Evolutionary conservation across 2,888 invertebrate genomes (phyloP).

Genomic region (Agrochola litura): DNA sequence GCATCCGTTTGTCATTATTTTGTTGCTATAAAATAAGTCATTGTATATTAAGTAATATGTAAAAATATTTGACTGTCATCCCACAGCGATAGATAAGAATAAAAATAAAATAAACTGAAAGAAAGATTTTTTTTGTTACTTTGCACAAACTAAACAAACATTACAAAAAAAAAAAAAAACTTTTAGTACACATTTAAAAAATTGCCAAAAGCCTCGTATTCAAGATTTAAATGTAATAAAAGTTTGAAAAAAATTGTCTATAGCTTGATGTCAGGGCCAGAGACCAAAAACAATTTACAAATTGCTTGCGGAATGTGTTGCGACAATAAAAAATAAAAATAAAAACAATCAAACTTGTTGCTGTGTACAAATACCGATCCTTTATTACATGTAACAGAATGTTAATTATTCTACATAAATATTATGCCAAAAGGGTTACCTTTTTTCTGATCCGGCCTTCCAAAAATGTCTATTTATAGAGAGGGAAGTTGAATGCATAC

Average conservation of each 20-base stretch:
- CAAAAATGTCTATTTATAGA: conserved; percentile 9
- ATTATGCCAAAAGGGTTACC: background rate
- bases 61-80: background rate
- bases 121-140: too few species aligned
- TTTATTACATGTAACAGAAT: background rate
- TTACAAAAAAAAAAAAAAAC: too few species aligned
- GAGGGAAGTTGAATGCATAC: conserved; percentile 22
- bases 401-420: background rate
- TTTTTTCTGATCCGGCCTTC: background rate
- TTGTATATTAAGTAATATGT: background rate
- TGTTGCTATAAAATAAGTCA: too few species aligned
- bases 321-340: too few species aligned
- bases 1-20: background rate
- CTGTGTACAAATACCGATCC: background rate
- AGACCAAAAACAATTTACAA: too few species aligned
- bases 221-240: too few species aligned
- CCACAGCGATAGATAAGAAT: background rate
- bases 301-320: too few species aligned
- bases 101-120: background rate
- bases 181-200: too few species aligned
- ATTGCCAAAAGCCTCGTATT: too few species aligned
- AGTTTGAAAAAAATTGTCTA: too few species aligned
- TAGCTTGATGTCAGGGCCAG: too few species aligned
- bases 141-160: too few species aligned
- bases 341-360: background rate